phyloP scores from a whole-genome alignment of 2,113 vertebrate species.

The Parus major region DNA sequence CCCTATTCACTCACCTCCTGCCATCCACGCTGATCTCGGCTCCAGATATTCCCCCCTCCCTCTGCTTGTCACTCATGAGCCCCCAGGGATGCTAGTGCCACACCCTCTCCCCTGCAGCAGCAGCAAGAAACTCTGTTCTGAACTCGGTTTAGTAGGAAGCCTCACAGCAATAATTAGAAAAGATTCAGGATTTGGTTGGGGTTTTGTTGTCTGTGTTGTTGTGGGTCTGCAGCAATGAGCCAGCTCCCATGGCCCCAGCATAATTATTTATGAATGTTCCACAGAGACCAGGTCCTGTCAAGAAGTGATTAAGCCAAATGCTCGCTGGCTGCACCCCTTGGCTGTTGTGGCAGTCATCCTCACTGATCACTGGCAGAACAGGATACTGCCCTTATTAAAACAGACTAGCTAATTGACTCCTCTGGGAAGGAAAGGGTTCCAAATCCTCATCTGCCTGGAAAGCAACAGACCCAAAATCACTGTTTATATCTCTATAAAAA shows the following conservation, averaged over 20 bases:
- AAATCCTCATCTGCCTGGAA: not conserved
- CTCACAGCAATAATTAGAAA: not conserved
- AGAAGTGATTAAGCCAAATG: not conserved
- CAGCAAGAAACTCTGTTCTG: not conserved
- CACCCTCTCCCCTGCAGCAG: not conserved
- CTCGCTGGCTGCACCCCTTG: accelerated
- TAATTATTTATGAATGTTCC: not conserved
- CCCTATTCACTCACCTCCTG: not conserved
- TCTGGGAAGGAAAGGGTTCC: not conserved
- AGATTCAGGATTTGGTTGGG: not conserved
- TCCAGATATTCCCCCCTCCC: not conserved
- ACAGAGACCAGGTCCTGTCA: not conserved
- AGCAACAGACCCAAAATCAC: not conserved
- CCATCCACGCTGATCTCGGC: accelerated
- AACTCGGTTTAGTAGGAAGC: not conserved
- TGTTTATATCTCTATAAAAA: not conserved
- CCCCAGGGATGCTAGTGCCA: not conserved
- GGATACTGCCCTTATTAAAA: not conserved
- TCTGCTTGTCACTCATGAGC: not conserved
- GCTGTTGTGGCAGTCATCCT: not conserved
- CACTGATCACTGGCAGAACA: not conserved
- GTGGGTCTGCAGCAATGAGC: not conserved
- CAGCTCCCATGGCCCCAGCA: not conserved
- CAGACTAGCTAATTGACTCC: not conserved
- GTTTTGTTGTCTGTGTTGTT: not conserved